These are phyloP conservation scores for Lytechinus pictus DNA, from an alignment of 35 echinoderm and acorn worm genomes.

Conservation along the genomic window DNA sequence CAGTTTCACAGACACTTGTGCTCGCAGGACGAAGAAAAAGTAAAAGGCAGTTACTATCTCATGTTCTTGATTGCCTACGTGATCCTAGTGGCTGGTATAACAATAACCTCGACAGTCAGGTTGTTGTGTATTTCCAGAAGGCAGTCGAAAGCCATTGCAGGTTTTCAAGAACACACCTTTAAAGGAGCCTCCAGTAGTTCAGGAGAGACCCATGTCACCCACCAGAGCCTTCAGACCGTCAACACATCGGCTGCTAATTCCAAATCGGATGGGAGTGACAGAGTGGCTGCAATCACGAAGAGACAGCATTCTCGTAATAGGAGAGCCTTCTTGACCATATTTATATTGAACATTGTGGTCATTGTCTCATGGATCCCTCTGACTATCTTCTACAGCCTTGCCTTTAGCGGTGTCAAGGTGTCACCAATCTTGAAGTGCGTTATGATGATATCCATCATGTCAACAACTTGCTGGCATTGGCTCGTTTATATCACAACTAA, in stretches of 20 bases:
- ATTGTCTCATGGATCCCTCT: background rate
- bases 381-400: background rate
- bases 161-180: background rate
- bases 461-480: background rate
- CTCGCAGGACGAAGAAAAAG: no score
- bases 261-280: background rate
- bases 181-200: background rate
- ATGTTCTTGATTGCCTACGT: background rate
- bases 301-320: background rate
- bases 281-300: background rate
- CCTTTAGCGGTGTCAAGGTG: background rate
- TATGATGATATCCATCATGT: background rate
- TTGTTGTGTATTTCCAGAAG: background rate
- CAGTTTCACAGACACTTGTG: background rate
- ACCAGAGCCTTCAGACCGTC: background rate
- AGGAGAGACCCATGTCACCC: background rate
- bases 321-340: background rate
- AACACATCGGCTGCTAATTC: background rate
- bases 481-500: background rate
- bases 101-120: background rate
- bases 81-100: background rate
- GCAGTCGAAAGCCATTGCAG: background rate
- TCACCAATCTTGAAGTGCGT: background rate
- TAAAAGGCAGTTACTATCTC: background rate
- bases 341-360: background rate